Evolutionary conservation across 2,113 vertebrate genomes (phyloP).

Genomic region (Oreamnos americanus): DNA sequence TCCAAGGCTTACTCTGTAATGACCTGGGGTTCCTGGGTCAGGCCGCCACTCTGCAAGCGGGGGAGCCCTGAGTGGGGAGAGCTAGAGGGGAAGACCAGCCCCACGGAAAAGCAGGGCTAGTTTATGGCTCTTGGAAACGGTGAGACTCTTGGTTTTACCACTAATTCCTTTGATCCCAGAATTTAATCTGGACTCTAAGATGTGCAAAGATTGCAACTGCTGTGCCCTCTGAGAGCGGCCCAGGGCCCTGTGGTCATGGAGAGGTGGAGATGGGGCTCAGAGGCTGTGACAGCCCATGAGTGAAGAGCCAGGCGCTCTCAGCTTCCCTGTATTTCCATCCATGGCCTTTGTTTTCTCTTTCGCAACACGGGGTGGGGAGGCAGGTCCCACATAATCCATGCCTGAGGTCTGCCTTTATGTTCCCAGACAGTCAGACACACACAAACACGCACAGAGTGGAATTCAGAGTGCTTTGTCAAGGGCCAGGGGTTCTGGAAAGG

Average conservation of each 20-base stretch:
- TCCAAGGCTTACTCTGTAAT: slow-evolving; percentile 59
- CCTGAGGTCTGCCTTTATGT: not conserved
- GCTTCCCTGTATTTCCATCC: not conserved
- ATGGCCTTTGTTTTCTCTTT: not conserved
- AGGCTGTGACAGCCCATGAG: not conserved
- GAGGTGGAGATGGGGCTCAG: not conserved
- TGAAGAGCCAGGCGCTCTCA: not conserved
- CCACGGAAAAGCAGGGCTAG: not conserved
- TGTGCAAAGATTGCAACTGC: not conserved
- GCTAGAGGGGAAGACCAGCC: not conserved
- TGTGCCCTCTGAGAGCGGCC: not conserved
- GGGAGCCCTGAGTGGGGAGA: not conserved
- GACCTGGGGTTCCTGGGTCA: slow-evolving; percentile 22
- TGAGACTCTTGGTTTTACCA: not conserved
- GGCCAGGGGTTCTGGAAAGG: not conserved
- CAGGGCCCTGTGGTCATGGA: not conserved
- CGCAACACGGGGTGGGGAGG: not conserved
- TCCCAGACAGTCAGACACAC: not conserved
- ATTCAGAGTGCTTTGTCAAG: not conserved
- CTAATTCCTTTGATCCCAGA: not conserved
- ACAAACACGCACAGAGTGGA: not conserved
- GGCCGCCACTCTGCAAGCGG: slow-evolving; percentile 5
- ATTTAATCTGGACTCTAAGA: not conserved
- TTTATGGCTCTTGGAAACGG: not conserved
- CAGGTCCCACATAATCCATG: not conserved